phyloP scores from a whole-genome alignment of 2,113 vertebrate species.

The Passer domesticus region DNA sequence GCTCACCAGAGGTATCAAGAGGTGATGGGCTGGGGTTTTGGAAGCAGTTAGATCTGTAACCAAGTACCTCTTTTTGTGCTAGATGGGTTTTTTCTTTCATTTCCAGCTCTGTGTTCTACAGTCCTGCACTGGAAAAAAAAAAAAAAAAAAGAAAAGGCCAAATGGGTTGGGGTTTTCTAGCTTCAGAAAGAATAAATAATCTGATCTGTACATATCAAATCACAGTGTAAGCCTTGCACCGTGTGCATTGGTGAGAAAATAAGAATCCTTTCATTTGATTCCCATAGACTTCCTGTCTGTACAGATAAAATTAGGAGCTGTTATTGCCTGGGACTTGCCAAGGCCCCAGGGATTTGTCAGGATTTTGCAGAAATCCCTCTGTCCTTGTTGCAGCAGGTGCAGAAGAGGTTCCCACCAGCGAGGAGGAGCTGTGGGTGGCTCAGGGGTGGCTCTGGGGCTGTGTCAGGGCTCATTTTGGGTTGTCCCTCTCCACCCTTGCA shows the following conservation, averaged over 20 bases:
- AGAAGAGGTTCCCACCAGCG: rapidly evolving
- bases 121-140: background rate
- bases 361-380: background rate
- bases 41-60: background rate
- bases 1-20: background rate
- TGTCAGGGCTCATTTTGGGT: background rate
- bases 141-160: background rate
- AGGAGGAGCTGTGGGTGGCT: background rate
- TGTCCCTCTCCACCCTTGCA: constrained; percentile 41
- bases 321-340: background rate
- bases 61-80: background rate
- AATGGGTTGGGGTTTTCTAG: background rate
- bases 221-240: background rate
- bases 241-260: background rate
- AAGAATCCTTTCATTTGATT: background rate
- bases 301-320: background rate
- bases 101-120: background rate
- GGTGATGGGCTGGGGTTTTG: background rate
- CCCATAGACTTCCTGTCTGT: background rate
- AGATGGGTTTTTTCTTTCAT: background rate
- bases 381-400: background rate
- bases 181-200: constrained; percentile 5
- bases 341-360: background rate
- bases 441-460: background rate
- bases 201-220: background rate